Percentiles rank a stretch among this genome's conserved stretches.
Conservation (phyloP, 2,797 vertebrate species). For the Aldrovandia affinis region DNA sequence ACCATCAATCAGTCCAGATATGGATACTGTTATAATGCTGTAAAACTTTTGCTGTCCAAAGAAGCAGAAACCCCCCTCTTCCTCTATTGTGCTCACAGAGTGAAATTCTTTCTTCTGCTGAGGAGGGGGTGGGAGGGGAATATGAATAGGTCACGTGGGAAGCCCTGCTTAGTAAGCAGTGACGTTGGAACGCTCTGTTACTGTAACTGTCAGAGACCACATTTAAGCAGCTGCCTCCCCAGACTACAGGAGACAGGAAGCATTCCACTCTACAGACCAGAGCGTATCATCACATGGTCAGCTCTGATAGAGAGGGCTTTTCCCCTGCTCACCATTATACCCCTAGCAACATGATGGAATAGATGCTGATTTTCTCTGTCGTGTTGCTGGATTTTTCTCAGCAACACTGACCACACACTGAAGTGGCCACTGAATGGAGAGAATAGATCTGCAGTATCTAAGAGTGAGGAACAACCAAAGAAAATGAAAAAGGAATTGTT, state of each 20-base stretch:
- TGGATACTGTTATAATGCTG: neutral
- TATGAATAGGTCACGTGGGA: conserved; percentile 71
- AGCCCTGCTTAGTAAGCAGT: conserved; percentile 68
- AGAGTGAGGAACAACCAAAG: conserved; percentile 6
- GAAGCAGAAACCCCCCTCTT: conserved; percentile 50
- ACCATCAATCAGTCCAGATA: neutral
- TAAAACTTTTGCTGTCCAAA: conserved; percentile 53
- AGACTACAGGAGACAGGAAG: conserved; percentile 26
- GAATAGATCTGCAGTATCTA: conserved; percentile 37
- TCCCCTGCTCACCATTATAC: neutral
- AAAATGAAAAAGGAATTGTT: conserved; percentile 33
- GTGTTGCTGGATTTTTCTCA: conserved; percentile 28
- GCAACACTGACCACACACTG: conserved; percentile 5
- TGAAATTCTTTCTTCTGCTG: conserved; percentile 57
- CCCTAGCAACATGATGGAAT: conserved; percentile 45
- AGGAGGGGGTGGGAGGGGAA: conserved; percentile 50
- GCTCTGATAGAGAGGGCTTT: conserved; percentile 3
- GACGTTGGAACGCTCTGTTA: conserved; percentile 69
- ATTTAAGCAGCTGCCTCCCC: conserved; percentile 40
- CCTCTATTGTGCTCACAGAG: conserved; percentile 51
- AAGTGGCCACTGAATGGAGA: conserved; percentile 29
- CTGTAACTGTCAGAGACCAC: conserved; percentile 44
- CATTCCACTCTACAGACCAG: conserved; percentile 18
- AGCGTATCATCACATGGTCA: neutral
- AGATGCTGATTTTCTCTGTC: conserved; percentile 35